A percentile compares a stretch with the other conserved stretches of the same genome.
Evolutionary conservation across 2,113 vertebrate species (phyloP).

Genomic region (Leucosticte australis): DNA sequence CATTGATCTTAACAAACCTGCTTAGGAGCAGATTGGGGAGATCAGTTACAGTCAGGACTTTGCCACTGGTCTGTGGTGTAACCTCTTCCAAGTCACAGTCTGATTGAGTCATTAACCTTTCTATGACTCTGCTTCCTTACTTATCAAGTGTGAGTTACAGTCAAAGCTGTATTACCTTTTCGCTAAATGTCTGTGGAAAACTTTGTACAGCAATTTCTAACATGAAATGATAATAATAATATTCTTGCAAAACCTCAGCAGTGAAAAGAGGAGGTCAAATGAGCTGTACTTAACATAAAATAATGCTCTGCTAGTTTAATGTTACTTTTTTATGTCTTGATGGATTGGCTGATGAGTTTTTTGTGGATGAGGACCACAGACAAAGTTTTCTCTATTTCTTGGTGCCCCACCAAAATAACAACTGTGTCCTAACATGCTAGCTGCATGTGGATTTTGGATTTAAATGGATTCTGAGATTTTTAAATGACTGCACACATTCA

Average conservation of each 20-base stretch:
- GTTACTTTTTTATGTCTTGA: background rate
- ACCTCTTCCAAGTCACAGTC: background rate
- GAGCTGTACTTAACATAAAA: background rate
- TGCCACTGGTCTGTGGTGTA: background rate
- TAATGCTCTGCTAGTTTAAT: background rate
- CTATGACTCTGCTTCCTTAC: background rate
- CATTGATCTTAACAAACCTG: background rate
- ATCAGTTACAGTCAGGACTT: background rate
- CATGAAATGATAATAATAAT: background rate
- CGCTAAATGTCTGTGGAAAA: background rate
- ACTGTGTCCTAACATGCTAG: background rate
- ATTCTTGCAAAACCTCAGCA: background rate
- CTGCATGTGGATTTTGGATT: background rate
- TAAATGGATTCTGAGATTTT: background rate
- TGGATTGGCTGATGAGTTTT: background rate
- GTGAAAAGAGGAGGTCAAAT: background rate
- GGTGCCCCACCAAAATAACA: background rate
- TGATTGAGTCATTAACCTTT: slow-evolving; percentile 13
- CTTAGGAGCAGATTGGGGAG: background rate
- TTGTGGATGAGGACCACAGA: background rate
- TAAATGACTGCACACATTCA: background rate
- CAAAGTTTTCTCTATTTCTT: background rate
- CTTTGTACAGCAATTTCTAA: background rate
- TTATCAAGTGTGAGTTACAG: background rate
- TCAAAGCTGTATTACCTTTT: background rate